Conservation (phyloP, 2,113 vertebrate genomes). For the Murina feae region DNA sequence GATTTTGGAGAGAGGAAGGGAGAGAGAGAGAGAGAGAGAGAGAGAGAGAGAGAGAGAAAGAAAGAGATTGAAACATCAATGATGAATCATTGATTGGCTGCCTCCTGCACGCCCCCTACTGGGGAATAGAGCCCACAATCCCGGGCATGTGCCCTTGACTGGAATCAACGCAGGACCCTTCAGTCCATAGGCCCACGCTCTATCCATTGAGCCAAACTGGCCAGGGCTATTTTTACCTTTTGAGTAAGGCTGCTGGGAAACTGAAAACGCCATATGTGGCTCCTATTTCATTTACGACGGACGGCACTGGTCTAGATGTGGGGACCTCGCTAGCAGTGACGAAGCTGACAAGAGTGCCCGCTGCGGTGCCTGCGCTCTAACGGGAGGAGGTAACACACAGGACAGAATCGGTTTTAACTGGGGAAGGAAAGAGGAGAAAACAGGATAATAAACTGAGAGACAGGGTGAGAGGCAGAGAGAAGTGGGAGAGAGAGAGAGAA, state of each 20-base stretch:
- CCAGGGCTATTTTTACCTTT: not conserved
- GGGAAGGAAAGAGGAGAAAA: not conserved
- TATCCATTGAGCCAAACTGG: too few relatives aligned
- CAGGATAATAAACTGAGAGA: not conserved
- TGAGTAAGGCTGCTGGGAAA: not conserved
- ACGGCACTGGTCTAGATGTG: not conserved
- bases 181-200: too few relatives aligned
- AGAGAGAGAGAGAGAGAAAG: too few relatives aligned
- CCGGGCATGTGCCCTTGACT: too few relatives aligned
- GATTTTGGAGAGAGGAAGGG: too few relatives aligned
- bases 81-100: too few relatives aligned
- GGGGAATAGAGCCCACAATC: too few relatives aligned
- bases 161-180: too few relatives aligned
- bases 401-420: not conserved
- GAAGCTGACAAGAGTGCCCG: not conserved
- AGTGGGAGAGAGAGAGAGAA: not conserved
- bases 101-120: too few relatives aligned
- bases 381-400: not conserved
- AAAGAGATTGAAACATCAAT: too few relatives aligned
- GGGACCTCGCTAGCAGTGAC: not conserved
- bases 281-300: not conserved
- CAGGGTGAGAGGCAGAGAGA: not conserved
- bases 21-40: too few relatives aligned
- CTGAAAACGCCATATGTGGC: not conserved
- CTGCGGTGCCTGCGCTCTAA: fast-evolving